phyloP scores from a whole-genome alignment of 2,113 vertebrate species.

The Cyanoramphus novaezelandiae region DNA sequence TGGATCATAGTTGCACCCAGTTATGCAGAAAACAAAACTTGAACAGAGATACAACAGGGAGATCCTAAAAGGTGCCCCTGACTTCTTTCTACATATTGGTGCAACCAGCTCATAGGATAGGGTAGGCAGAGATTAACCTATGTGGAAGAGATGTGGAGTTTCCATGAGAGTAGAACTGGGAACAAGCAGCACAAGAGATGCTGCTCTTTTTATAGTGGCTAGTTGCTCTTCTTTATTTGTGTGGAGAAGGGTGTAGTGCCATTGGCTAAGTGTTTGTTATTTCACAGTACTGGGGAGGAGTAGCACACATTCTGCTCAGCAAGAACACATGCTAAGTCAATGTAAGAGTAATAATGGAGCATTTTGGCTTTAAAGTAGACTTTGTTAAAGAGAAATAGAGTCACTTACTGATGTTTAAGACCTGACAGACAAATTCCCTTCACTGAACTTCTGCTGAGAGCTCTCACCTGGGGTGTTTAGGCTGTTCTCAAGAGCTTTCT shows the following conservation, averaged over 20 bases:
- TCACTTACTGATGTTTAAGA: not conserved
- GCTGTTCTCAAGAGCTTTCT: not conserved
- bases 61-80: not conserved
- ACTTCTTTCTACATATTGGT: not conserved
- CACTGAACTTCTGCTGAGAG: not conserved
- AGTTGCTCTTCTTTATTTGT: not conserved
- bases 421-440: not conserved
- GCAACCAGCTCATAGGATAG: not conserved
- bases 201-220: not conserved
- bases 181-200: not conserved
- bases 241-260: not conserved
- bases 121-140: not conserved
- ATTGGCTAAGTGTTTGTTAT: not conserved
- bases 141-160: not conserved
- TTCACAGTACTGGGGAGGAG: not conserved
- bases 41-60: not conserved
- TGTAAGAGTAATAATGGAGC: not conserved
- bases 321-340: not conserved
- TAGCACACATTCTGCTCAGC: not conserved
- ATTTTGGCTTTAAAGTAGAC: not conserved
- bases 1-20: not conserved
- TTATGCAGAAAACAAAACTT: not conserved
- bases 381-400: not conserved
- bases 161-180: accelerated
- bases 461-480: not conserved